phyloP scores from a whole-genome alignment of 2,888 invertebrate genomes.

The Calameuta pallipes region DNA sequence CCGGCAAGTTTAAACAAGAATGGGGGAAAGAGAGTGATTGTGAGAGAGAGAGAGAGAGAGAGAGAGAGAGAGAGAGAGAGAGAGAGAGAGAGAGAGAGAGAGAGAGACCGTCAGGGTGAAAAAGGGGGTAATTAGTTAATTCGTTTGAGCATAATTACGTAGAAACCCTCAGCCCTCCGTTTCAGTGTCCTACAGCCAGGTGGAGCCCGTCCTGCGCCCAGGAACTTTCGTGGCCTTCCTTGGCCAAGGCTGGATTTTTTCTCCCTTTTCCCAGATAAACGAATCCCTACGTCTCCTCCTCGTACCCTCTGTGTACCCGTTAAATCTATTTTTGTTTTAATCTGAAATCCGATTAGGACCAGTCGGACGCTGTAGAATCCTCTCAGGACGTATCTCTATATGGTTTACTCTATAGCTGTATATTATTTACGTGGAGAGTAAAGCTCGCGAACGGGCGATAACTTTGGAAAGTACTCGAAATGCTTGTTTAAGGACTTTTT shows the following conservation, averaged over 20 bases:
- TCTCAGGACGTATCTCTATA: background rate
- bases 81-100: background rate
- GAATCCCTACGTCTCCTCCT: background rate
- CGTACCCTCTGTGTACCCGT: background rate
- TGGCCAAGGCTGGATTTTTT: background rate
- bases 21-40: slow-evolving; percentile 21
- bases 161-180: slow-evolving; percentile 22
- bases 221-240: background rate
- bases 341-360: background rate
- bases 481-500: background rate
- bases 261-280: background rate
- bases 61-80: slow-evolving; percentile 7
- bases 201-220: background rate
- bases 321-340: background rate
- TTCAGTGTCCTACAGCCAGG: background rate
- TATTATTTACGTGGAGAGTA: background rate
- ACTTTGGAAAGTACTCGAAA: background rate
- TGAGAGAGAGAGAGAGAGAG: slow-evolving; percentile 20
- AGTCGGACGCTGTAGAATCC: background rate
- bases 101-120: slow-evolving; percentile 7
- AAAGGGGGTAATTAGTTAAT: slow-evolving; percentile 48
- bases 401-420: background rate
- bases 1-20: slow-evolving; percentile 35
- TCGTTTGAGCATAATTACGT: slow-evolving; percentile 44
- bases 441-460: background rate